These are phyloP conservation scores for Drosophila picticornis DNA, from an alignment of 2,888 invertebrate species.

Conservation along the genomic window DNA sequence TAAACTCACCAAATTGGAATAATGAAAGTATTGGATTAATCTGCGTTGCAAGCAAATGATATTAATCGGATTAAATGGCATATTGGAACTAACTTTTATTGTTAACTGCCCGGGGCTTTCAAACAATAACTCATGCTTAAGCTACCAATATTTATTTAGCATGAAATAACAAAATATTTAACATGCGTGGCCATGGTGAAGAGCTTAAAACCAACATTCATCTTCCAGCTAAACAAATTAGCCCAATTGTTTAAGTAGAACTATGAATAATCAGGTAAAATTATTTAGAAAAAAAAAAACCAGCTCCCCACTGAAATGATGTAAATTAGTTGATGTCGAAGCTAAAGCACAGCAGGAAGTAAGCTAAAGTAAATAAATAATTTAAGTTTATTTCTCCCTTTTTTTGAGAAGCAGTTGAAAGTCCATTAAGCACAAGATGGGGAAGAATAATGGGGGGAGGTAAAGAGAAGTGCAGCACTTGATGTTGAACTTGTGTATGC, in stretches of 20 bases:
- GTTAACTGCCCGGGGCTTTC: not conserved
- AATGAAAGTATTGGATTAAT: not conserved
- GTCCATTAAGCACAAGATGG: conserved; percentile 16
- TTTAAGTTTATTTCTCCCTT: not conserved
- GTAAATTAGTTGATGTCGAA: conserved; percentile 10
- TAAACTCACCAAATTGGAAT: not conserved
- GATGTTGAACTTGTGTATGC: not conserved
- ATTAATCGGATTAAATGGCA: not conserved
- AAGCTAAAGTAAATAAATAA: not conserved
- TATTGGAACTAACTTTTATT: not conserved
- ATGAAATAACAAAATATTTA: not conserved
- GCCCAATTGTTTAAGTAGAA: not conserved
- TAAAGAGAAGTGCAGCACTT: not conserved
- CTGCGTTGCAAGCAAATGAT: not conserved
- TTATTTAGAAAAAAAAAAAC: not conserved
- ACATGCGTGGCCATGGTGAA: not conserved
- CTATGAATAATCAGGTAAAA: not conserved
- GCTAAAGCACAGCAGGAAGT: conserved; percentile 17
- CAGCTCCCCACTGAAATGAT: not conserved
- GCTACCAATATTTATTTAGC: not conserved
- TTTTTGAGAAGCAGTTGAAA: not conserved
- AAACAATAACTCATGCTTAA: not conserved
- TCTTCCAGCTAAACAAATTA: not conserved
- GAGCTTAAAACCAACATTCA: not conserved
- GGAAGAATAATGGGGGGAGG: not conserved